A percentile compares a stretch with the other conserved stretches of the same genome.
These are phyloP conservation scores for Chiridota heheva DNA, from an alignment of 35 echinoderm and acorn worm genomes.

Conservation along the genomic window DNA sequence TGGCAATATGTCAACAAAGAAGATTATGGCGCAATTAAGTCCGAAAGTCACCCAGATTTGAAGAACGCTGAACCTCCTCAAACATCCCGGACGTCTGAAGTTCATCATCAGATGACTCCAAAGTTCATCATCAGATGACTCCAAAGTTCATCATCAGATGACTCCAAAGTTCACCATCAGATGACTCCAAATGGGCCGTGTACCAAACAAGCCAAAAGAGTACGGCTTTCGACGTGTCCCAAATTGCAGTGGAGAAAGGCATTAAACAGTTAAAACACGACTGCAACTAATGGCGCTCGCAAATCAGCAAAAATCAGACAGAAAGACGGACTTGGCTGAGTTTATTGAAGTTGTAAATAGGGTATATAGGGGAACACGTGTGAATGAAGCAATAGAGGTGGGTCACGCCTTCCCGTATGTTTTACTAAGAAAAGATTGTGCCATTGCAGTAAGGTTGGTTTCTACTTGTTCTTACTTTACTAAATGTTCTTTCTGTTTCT, in stretches of 20 bases:
- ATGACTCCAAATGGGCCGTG: too few species aligned
- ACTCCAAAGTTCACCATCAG: too few species aligned
- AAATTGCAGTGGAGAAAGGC: neutral
- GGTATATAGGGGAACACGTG: neutral
- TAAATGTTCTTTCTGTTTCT: neutral
- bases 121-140: too few species aligned
- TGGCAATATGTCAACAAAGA: slow-evolving; percentile 40
- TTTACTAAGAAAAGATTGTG: neutral
- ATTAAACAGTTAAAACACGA: slow-evolving; percentile 4
- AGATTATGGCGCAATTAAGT: neutral
- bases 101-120: too few species aligned
- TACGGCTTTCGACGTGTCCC: neutral
- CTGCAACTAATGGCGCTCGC: slow-evolving; percentile 9
- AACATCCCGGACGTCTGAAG: neutral
- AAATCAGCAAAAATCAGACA: neutral
- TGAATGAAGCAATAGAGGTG: too few species aligned
- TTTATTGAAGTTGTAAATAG: neutral
- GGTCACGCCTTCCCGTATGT: neutral
- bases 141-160: too few species aligned
- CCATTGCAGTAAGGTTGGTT: neutral
- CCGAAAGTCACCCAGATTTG: slow-evolving; percentile 3
- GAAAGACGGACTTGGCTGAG: neutral
- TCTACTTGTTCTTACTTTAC: neutral
- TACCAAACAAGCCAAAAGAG: too few species aligned
- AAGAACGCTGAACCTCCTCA: neutral